Base-by-base conservation (phyloP, 1,140 invertebrate genomes). In the silkworm (Bombyx mori) region DNA sequence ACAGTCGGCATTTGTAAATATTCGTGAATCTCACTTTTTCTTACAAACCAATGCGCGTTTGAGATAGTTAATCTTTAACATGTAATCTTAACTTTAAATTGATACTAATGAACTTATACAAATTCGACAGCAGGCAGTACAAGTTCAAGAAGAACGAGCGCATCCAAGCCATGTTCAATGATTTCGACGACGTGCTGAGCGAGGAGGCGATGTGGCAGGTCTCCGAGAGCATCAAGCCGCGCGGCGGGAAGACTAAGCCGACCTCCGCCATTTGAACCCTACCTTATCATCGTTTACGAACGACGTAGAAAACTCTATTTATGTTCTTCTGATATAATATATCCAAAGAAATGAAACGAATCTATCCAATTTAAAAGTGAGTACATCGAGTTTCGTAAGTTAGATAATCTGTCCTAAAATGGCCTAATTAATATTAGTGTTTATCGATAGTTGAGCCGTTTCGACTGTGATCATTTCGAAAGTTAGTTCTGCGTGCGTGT, bases 171-270 rank as follows among this genome's bases (percentile, higher is more conserved):
- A 98, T 98, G 89, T 98, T 99, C 89, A 96, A 97, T 83, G 96
- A 98, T 88, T 99, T 99, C 88, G 95, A 98, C 75, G 94, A 99
- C 82, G 96, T 94, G 79, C 90, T 98, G 62, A 94, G 93, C 82
- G 98, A 99, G 89, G 98, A 99, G 80, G 94, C 96, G 49, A 96
- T 99, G 92, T 99, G 98, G 98, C 95, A 98, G 82, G 95, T 98
- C 67, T 99, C 97, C 1, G 96, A 99, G 83, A 93, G 91, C 58
- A 98, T 99, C 61, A 99, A 98, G 90, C 98, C 98, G 6, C 90
- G 97, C 57, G 94, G 93, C 49, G 91, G 91, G 0, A 71, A 45
- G 63, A 69, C 56, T 62, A 72, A 71, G 44, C 73, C 60, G 66
- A 60, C 44, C 52, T 54, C 56, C 63, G 52, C 51, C 64, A 35